Evolutionary conservation across 1,140 invertebrate genomes (phyloP).

Genomic region (Aphaenogaster rudis): DNA sequence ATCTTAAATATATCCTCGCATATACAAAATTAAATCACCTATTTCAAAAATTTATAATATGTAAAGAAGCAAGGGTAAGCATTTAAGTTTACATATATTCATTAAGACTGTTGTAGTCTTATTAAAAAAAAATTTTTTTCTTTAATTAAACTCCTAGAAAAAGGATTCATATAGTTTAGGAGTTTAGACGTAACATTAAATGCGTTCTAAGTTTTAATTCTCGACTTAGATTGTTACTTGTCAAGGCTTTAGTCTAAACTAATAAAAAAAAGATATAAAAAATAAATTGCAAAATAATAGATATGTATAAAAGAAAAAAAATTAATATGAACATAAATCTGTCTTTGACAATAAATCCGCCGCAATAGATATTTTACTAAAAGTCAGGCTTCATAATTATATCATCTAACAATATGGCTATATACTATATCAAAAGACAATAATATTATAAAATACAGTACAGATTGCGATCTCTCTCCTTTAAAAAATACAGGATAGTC

Average conservation of each 20-base stretch:
- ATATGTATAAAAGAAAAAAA: not conserved
- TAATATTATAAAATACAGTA: conserved; percentile 36
- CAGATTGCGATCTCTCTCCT: not conserved
- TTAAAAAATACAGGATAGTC: conserved; percentile 13
- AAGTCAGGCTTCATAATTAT: not conserved
- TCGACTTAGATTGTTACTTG: not conserved
- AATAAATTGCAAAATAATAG: not conserved
- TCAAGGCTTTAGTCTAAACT: not conserved
- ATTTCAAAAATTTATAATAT: conserved; percentile 7
- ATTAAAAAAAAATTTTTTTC: not conserved
- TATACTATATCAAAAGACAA: conserved; percentile 21
- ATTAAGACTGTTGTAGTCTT: not conserved
- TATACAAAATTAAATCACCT: conserved; percentile 11
- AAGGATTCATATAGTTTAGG: not conserved
- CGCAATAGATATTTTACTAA: not conserved
- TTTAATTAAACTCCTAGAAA: not conserved
- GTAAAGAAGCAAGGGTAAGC: not conserved
- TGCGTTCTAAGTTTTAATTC: not conserved
- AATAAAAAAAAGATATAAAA: conserved; percentile 11
- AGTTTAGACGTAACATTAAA: not conserved
- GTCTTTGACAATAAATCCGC: not conserved
- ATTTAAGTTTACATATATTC: not conserved
- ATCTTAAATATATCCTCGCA: conserved; percentile 12
- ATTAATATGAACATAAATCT: not conserved
- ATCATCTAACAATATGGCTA: not conserved